Evolutionary conservation across 2,113 vertebrate genomes (phyloP).

Genomic region (Plestiodon gilberti): DNA sequence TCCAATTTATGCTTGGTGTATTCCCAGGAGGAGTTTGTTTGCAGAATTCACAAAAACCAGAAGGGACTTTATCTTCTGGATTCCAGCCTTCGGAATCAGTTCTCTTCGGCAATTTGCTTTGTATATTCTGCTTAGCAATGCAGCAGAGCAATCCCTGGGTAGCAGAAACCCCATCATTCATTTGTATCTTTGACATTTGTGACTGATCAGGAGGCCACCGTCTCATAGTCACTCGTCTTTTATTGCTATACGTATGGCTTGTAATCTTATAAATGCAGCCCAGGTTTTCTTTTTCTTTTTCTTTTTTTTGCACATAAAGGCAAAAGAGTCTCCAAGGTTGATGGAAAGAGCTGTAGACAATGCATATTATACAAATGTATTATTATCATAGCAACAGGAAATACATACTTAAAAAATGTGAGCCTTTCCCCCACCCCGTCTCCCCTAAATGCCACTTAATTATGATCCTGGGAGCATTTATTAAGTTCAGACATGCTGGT

Average conservation of each 20-base stretch:
- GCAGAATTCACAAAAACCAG: neutral
- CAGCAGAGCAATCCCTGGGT: constrained; percentile 5
- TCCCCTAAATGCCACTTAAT: neutral
- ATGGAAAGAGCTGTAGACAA: constrained; percentile 40
- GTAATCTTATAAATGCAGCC: constrained; percentile 38
- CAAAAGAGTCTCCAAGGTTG: constrained; percentile 24
- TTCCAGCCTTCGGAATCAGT: constrained; percentile 5
- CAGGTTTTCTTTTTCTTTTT: neutral
- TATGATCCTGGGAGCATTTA: neutral
- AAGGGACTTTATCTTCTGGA: neutral
- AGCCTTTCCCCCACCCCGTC: neutral
- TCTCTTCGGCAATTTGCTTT: constrained; percentile 16
- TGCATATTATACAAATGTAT: constrained; percentile 33
- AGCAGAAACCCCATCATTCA: constrained; percentile 14
- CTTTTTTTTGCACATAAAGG: constrained; percentile 5
- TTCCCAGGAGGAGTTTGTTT: neutral
- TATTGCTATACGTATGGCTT: constrained; percentile 18
- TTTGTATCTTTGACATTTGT: constrained; percentile 35
- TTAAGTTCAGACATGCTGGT: neutral
- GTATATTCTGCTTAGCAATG: neutral
- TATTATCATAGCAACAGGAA: neutral
- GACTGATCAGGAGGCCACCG: neutral
- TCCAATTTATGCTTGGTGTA: neutral
- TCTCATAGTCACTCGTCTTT: constrained; percentile 18
- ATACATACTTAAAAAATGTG: neutral